phyloP scores from a whole-genome alignment of 1,140 invertebrate species.

The Chironomus tepperi region DNA sequence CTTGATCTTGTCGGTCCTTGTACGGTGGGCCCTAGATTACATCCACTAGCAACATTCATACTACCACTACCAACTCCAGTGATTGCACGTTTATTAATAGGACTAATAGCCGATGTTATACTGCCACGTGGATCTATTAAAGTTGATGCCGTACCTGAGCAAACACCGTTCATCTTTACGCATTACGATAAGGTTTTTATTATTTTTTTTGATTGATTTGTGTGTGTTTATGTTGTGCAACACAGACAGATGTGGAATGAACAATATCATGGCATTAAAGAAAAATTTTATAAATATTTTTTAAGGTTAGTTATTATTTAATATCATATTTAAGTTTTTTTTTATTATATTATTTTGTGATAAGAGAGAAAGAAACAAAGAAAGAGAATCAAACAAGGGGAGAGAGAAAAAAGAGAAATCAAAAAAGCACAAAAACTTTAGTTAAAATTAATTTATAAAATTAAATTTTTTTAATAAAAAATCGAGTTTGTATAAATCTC shows the following conservation, averaged over 20 bases:
- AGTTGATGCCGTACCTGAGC: constrained; percentile 38
- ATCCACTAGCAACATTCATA: constrained; percentile 36
- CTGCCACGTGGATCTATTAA: constrained; percentile 20
- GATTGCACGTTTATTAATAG: constrained; percentile 30
- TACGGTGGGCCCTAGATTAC: constrained; percentile 32
- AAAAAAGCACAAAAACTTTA: neutral
- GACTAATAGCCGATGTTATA: constrained; percentile 19
- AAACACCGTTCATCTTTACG: constrained; percentile 66
- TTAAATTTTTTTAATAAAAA: neutral
- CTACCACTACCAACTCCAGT: constrained; percentile 37
- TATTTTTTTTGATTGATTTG: neutral
- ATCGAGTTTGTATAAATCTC: neutral
- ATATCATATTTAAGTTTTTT: constrained; percentile 23
- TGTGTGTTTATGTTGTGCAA: neutral
- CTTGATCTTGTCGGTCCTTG: constrained; percentile 55
- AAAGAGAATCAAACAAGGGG: neutral
- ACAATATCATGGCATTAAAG: neutral
- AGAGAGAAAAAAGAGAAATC: neutral
- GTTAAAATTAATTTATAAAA: neutral
- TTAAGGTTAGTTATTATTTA: constrained; percentile 22
- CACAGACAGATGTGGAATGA: neutral
- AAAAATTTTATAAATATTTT: neutral
- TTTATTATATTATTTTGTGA: constrained; percentile 4
- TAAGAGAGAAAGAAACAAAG: neutral
- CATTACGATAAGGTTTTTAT: neutral